Evolutionary conservation across 2,113 vertebrate species (phyloP), one percentile per base, ranked within the genome.

Genomic region (Odocoileus virginianus): DNA sequence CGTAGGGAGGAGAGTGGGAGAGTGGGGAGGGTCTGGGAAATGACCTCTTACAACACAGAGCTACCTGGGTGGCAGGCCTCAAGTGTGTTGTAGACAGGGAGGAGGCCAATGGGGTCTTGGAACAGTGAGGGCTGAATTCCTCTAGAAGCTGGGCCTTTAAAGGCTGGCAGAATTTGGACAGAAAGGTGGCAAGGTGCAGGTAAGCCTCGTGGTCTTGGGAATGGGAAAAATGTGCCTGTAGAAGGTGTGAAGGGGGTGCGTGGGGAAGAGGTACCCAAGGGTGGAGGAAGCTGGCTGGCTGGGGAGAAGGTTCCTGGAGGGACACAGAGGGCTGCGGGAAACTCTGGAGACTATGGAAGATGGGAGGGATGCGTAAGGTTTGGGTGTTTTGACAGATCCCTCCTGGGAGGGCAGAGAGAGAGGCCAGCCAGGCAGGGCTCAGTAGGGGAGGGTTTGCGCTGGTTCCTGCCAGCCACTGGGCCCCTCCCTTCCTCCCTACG

Each of bases 361-460:
- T 0, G 0, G 85, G 27, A 78, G 33, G 1, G 3, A 12, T 5
- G 8, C 0, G 33, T 54, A 5, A 54, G 28, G n/a, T 27, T 54
- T 33, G 76, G 87, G 47, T 50, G 27, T 94, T 94, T 89, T 3
- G 0, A 81, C 74, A 93, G 78, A 58, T 85, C 36, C 33, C 28
- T 78, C 4, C 85, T 82, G 71, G 25, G 13, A 87, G 64, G 84
- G 67, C 76, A 89, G 91, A 55, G 81, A 54, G 85, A 40, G 64
- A 83, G 60, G 74, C 97, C 81, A 43, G 47, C 57, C 19, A 4
- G 36, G 61, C 28, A 40, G 25, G 71, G 57, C 93, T 90, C 57
- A 57, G 78, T 79, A 92, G 91, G 92, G 97, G 84, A 89, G 82
- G 93, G 57, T 84, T 94, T 89, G 58, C 28, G 45, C 89, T 95